These are phyloP conservation scores for Nasonia oneida DNA, from an alignment of 2,888 invertebrate species.

Conservation along the genomic window DNA sequence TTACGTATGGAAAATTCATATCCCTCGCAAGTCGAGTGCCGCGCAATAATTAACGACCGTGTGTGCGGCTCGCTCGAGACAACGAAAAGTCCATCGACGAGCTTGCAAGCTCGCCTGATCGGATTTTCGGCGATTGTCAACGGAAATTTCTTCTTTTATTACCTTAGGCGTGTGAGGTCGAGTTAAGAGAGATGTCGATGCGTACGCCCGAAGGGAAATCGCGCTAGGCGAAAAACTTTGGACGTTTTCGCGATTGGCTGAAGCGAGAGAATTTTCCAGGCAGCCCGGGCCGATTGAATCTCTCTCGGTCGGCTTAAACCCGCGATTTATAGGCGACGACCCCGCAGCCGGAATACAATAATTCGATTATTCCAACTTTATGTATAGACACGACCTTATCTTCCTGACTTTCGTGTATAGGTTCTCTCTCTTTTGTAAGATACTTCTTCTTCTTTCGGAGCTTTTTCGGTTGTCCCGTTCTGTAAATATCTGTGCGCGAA, in stretches of 20 bases:
- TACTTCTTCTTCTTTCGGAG: neutral
- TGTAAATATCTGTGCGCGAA: neutral
- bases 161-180: neutral
- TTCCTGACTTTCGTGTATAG: neutral
- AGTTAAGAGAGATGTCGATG: constrained; percentile 21
- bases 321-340: constrained; percentile 47
- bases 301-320: constrained; percentile 21
- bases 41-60: constrained; percentile 40
- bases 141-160: neutral
- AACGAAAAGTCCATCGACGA: neutral
- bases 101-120: neutral
- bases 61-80: neutral
- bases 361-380: constrained; percentile 32
- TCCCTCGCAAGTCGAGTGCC: neutral
- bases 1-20: constrained; percentile 55
- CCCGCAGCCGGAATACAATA: constrained; percentile 31
- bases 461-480: neutral
- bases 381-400: neutral
- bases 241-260: constrained; percentile 58
- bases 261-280: constrained; percentile 32
- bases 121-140: neutral
- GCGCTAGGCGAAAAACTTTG: constrained; percentile 61
- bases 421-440: neutral
- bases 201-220: constrained; percentile 55
- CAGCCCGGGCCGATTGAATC: constrained; percentile 40